Evolutionary conservation across 1,140 invertebrate genomes (phyloP), one percentile per base, ranked within the genome.

Genomic region (Camponotus floridanus): DNA sequence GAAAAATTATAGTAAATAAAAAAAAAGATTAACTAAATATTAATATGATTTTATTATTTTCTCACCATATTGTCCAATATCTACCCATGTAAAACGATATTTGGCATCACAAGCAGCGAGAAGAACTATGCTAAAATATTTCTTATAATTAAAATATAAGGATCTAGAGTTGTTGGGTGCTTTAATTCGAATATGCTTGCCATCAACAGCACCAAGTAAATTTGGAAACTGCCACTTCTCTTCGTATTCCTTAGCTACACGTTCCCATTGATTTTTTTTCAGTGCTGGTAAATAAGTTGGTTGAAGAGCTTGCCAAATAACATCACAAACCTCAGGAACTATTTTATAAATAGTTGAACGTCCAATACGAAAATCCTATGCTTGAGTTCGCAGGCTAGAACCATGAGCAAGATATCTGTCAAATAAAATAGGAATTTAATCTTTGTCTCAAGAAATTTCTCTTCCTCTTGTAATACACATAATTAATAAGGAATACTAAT

Each of bases 121-220:
- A 31, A 95, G 76, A 18, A 94, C 91, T 8, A 93, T 91, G 21
- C 68, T 76, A 36, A 74, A 73, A 48, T 45, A 61, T 74, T 76
- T 76, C 86, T 95, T 95, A 65, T 94, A 93, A 80, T 95, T 95
- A 51, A 89, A 92, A 86, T 86, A 94, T 48, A 85, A 31, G 0
- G 90, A 90, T 55, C 92, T 91, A 65, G 86, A 86, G 48, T 90
- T 91, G n/a, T 31, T n/a, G 2, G 92, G 92, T 26, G 73, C 31
- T 48, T 80, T 57, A 59, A 93, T 74, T 36, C 71, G 21, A 3
- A 93, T 76, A 76, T 92, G 91, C 79, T 92, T 93, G 31, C 91
- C 92, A 74, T 85, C 83, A 2, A 86, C 13, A 39, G 76, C 68
- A 42, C 81, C 70, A 57, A 85, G 36, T 45, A 70, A 85, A 74